Percentiles rank a stretch among this genome's conserved stretches.
These are phyloP conservation scores for Tenodera sinensis DNA, from an alignment of 2,888 invertebrate genomes.

Conservation along the genomic window DNA sequence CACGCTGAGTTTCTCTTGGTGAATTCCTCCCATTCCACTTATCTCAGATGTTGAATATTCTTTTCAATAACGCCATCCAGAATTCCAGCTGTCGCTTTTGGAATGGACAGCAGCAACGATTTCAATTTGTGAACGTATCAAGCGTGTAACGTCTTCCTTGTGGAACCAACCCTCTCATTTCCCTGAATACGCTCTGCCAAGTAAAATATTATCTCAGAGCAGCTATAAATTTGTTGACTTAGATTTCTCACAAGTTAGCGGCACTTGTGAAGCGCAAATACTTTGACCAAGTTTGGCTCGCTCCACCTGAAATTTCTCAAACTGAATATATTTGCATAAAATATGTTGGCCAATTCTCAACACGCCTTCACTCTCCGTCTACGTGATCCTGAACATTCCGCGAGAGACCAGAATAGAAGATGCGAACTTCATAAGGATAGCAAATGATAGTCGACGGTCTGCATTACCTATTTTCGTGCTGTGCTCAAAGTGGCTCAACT, in stretches of 20 bases:
- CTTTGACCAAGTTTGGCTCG: neutral
- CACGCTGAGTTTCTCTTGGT: too few relatives aligned
- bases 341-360: neutral
- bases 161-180: too few relatives aligned
- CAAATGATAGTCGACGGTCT: too few relatives aligned
- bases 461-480: too few relatives aligned
- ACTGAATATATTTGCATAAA: neutral
- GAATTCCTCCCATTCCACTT: too few relatives aligned
- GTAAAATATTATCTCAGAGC: neutral
- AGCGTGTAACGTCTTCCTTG: neutral
- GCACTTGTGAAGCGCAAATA: neutral
- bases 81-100: neutral
- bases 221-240: neutral
- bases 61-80: neutral
- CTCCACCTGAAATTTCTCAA: neutral
- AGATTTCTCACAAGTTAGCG: neutral
- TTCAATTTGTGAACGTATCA: neutral
- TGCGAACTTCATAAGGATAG: too few relatives aligned
- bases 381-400: too few relatives aligned
- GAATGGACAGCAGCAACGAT: neutral
- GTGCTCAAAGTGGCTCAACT: too few relatives aligned
- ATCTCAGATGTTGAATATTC: too few relatives aligned
- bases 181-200: neutral
- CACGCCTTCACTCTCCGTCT: neutral
- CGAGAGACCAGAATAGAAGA: too few relatives aligned